Conservation (phyloP, 2,113 vertebrate species). For the Hassar affinis region DNA sequence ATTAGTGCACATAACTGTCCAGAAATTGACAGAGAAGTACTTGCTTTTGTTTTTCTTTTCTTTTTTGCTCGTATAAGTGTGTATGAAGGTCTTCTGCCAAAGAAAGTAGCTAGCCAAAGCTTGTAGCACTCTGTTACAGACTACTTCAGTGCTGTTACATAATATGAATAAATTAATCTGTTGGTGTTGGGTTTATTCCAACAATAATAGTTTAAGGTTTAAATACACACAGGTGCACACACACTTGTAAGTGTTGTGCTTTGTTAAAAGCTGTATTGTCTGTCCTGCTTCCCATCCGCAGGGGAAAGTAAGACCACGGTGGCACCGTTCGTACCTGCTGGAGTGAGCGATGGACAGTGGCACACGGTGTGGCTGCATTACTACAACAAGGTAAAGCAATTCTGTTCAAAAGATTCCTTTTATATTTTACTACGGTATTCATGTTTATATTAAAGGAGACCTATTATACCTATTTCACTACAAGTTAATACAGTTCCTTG, state of each 20-base stretch:
- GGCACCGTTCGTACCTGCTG: conserved; percentile 72
- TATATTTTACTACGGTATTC: neutral
- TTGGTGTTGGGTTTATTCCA: neutral
- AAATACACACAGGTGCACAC: neutral
- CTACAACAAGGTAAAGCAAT: conserved; percentile 83
- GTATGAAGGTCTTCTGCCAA: conserved; percentile 31
- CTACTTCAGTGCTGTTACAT: neutral
- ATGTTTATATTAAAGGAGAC: neutral
- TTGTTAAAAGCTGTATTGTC: neutral
- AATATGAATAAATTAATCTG: neutral
- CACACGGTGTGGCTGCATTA: conserved; percentile 82
- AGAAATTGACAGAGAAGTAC: neutral
- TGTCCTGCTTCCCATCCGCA: conserved; percentile 50
- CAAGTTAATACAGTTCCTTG: too few relatives aligned
- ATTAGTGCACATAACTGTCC: neutral
- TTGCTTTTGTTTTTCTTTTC: conserved; percentile 10
- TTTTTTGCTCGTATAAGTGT: conserved; percentile 6
- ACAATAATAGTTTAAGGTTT: neutral
- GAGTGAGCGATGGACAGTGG: conserved; percentile 86
- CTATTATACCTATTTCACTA: too few relatives aligned
- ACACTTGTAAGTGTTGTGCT: neutral
- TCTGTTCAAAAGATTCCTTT: neutral
- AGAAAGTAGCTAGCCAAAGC: conserved; percentile 55
- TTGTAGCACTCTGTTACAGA: neutral
- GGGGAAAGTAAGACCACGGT: conserved; percentile 81